These are phyloP conservation scores for Petrolisthes cinctipes DNA, from an alignment of 2,888 invertebrate genomes.

Conservation along the genomic window DNA sequence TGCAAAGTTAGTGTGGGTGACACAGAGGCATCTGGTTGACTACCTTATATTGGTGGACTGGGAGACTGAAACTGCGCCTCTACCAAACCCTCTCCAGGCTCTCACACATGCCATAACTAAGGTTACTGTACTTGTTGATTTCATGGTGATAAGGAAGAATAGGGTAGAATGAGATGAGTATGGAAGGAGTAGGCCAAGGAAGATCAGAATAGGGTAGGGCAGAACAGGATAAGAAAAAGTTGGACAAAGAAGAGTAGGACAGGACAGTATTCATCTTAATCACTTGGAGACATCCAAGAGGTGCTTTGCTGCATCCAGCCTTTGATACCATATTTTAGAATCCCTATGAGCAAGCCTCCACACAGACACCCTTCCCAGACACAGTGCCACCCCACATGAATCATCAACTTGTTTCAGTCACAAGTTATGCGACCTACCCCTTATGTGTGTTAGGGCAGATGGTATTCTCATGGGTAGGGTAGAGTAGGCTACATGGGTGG, in stretches of 20 bases:
- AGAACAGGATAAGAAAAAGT: neutral
- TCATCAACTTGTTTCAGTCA: no score
- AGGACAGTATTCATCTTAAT: no score
- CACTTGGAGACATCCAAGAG: no score
- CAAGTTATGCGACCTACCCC: no score
- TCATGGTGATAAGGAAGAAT: neutral
- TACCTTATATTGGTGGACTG: constrained; percentile 70
- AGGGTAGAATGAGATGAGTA: neutral
- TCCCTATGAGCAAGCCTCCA: no score
- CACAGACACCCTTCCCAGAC: no score
- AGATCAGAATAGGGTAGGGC: neutral
- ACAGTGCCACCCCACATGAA: no score
- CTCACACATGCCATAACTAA: constrained; percentile 56
- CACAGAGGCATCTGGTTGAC: constrained; percentile 68
- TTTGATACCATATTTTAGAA: no score
- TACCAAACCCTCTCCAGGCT: constrained; percentile 45
- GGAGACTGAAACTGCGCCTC: constrained; percentile 65
- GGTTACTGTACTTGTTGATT: constrained; percentile 27
- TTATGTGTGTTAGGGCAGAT: no score
- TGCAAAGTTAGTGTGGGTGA: constrained; percentile 68
- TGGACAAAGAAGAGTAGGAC: neutral
- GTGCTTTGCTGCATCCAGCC: no score
- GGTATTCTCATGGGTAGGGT: no score
- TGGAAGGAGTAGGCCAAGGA: neutral
- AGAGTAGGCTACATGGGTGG: no score